Evolutionary conservation across 2,113 vertebrate species (phyloP).

Genomic region (Nycticorax nycticorax): DNA sequence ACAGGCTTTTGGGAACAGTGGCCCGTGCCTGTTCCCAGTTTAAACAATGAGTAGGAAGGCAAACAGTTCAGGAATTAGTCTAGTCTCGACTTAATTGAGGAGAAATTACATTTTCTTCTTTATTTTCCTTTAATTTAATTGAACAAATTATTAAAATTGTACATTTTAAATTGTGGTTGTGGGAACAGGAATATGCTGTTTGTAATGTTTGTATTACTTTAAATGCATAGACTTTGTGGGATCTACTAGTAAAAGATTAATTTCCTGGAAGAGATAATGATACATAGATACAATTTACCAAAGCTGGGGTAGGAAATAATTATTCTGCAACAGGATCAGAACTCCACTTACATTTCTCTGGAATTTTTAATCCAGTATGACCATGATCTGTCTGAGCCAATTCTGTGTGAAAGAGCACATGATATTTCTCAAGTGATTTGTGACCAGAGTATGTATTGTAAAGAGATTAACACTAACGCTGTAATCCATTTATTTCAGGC

Average conservation of each 20-base stretch:
- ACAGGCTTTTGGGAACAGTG: background rate
- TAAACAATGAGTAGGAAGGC: background rate
- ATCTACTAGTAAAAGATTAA: background rate
- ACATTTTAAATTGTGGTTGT: background rate
- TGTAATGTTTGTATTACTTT: background rate
- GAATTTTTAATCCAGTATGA: background rate
- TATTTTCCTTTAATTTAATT: background rate
- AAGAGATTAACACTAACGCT: background rate
- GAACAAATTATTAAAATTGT: background rate
- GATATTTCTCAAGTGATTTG: background rate
- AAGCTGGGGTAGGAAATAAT: background rate
- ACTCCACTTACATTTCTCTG: background rate
- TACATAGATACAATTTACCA: background rate
- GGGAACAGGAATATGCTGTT: background rate
- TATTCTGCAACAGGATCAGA: background rate
- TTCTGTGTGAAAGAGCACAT: background rate
- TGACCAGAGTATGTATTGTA: background rate
- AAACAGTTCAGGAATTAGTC: background rate
- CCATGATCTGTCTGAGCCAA: background rate
- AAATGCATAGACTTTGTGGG: background rate
- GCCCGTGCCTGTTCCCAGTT: background rate
- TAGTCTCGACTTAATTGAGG: background rate
- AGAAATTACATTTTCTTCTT: background rate
- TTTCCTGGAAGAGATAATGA: background rate
- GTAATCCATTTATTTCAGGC: background rate